Base-by-base conservation (phyloP, 1,140 invertebrate genomes). In the Drosophila littoralis region DNA sequence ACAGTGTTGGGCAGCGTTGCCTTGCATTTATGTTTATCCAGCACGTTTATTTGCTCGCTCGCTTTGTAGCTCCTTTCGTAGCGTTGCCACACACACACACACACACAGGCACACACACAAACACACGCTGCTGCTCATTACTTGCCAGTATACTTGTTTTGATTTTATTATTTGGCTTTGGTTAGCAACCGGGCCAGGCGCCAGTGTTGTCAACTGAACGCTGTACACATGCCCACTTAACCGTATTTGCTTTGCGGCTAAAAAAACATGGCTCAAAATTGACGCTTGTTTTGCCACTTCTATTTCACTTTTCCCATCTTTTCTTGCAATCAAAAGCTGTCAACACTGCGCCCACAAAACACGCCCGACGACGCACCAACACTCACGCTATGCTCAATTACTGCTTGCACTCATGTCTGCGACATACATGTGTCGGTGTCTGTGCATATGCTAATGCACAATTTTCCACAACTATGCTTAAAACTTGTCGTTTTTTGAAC, bases 161-260 rank as follows among this genome's bases (percentile, higher is more conserved):
- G 69, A 71, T 66, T 71, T 71, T 36, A 57, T 65, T 57, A 65
- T 65, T 71, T 71, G 43, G 60, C n/a, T 55, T 64, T 46, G 32
- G 38, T 7, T 45, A 17, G 48, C 59, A 45, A 52, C 13, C 33
- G 17, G 12, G 36, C n/a, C 10, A 9, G 22, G 9, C 33, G 17
- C 17, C 15, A 61, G 48, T 35, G 35, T 57, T 36, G 43, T 57
- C 22, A 52, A 35, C 38, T 17, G n/a, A n/a, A 15, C 17, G 13
- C 22, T 7, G 45, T 10, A 48, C 12, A 15, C n/a, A 51, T 13
- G 17, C 9, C 7, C 10, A 38, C 33, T 58, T 2, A 38, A 33
- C 15, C 15, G 7, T 35, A 63, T n/a, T 32, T 52, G 33, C n/a
- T 63, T 17, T 7, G 12, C 15, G 13, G 9, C 13, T 35, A n/a